Evolutionary conservation across 2,797 vertebrate genomes (phyloP), one percentile per base, ranked within the genome.

Genomic region (Danio jaintianensis): DNA sequence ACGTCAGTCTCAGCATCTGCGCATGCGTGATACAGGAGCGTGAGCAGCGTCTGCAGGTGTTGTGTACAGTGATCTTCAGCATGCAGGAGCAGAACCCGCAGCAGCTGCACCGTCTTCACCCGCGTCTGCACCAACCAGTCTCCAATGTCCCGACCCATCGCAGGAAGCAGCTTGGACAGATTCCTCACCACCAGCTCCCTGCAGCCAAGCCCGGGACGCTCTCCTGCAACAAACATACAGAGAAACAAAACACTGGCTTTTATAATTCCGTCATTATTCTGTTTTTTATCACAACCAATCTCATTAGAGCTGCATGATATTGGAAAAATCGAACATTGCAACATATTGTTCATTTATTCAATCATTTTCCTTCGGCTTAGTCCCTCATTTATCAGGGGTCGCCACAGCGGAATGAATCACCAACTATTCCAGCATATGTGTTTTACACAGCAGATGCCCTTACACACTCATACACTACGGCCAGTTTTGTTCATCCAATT

Each of bases 131-230:
- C 93, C 80, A 98, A 93, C 98, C 98, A 99, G 90, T 99, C 97
- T 0, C 91, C 92, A 1, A 96, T 9, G 72, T 99, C 98, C 0
- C 92, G 89, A 58, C 90, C 90, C 67, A 99, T 85, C 3, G 96
- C 97, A 0, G 96, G 96, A 16, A 99, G 90, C 73, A 99, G 90
- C 87, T 93, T 95, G 81, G 93, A 94, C 71, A 99, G 92, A 87
- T 98, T 98, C 85, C 97, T 94, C 4, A 94, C 91, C 82, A 99
- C 95, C 4, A 99, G 93, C 78, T 99, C 97, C 82, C 96, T 94
- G 87, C 98, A 99, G 68, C 98, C 98, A 78, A 98, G 88, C 4
- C 91, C 92, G 0, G 97, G 97, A 78, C 96, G 95, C 83, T 88
- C 91, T 85, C 92, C 98, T 99, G 78, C 0, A 29, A 29, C 29